A percentile compares a stretch with the other conserved stretches of the same genome.
Conservation (phyloP, 2,888 invertebrate genomes). For the Drosophila barbarae region DNA sequence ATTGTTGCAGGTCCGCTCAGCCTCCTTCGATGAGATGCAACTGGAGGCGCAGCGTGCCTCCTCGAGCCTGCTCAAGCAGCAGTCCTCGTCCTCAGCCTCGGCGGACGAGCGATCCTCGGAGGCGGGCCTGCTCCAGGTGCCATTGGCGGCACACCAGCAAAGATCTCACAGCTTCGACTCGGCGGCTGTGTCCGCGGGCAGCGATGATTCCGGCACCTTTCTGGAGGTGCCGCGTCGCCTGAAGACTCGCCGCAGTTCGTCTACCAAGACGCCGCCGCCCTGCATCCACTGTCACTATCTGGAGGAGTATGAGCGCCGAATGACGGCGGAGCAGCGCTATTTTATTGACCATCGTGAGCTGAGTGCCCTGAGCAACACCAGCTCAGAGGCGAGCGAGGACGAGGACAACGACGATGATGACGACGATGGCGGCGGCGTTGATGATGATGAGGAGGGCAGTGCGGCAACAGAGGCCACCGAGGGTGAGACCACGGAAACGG, state of each 20-base stretch:
- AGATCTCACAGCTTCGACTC: conserved; percentile 91
- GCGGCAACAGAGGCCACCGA: conserved; percentile 39
- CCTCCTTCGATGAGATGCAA: conserved; percentile 94
- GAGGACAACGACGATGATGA: conserved; percentile 44
- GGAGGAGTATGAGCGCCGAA: conserved; percentile 85
- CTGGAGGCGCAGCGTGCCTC: conserved; percentile 85
- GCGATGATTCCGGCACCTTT: conserved; percentile 83
- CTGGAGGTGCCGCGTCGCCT: conserved; percentile 84
- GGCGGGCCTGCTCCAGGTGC: conserved; percentile 83
- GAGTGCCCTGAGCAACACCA: conserved; percentile 80
- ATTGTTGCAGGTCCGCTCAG: conserved; percentile 85
- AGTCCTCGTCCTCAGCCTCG: conserved; percentile 71
- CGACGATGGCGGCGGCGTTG: conserved; percentile 77
- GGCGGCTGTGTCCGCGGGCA: conserved; percentile 83
- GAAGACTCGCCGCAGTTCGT: conserved; percentile 84
- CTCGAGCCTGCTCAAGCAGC: conserved; percentile 74
- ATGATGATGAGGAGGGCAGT: conserved; percentile 68
- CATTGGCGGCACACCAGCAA: conserved; percentile 83
- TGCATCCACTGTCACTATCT: conserved; percentile 89
- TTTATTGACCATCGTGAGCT: conserved; percentile 77
- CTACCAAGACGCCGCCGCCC: conserved; percentile 84
- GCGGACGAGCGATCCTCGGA: conserved; percentile 78
- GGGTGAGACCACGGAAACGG: conserved; percentile 7
- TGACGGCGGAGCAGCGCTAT: conserved; percentile 79
- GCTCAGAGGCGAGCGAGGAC: conserved; percentile 80